A percentile compares a stretch with the other conserved stretches of the same genome.
These are phyloP conservation scores for Reticulitermes lucifugus DNA, from an alignment of 2,888 invertebrate genomes.

Conservation along the genomic window DNA sequence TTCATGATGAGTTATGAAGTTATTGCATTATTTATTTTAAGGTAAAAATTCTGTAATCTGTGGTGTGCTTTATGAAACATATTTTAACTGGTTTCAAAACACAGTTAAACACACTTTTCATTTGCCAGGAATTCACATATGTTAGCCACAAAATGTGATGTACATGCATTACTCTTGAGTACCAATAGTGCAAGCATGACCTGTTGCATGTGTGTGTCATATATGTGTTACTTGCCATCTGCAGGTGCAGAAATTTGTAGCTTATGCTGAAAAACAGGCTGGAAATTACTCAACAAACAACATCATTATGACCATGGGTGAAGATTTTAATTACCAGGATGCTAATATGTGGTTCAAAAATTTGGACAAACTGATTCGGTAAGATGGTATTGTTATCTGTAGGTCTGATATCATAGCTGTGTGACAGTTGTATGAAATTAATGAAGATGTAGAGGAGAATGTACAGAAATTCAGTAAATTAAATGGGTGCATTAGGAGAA, in stretches of 20 bases:
- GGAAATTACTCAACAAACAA: constrained; percentile 68
- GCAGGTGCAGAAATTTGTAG: constrained; percentile 50
- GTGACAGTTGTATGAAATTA: too few species aligned
- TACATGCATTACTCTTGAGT: neutral
- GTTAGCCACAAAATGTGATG: too few species aligned
- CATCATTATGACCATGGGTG: constrained; percentile 91
- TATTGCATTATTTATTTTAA: too few species aligned
- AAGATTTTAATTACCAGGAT: constrained; percentile 85
- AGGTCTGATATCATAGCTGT: neutral
- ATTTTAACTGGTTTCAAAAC: too few species aligned
- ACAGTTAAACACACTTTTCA: too few species aligned
- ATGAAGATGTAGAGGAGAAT: too few species aligned
- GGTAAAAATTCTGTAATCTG: too few species aligned
- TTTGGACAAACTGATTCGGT: constrained; percentile 89
- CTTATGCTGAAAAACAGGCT: constrained; percentile 44
- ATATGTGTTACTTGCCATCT: constrained; percentile 21
- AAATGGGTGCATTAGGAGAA: too few species aligned
- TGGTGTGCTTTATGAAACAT: too few species aligned
- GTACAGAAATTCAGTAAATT: too few species aligned
- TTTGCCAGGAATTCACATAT: too few species aligned
- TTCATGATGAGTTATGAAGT: too few species aligned
- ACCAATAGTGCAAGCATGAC: neutral
- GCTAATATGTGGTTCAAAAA: constrained; percentile 84
- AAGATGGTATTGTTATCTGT: constrained; percentile 61
- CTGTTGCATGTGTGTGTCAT: neutral